A percentile compares a stretch with the other conserved stretches of the same genome.
Conservation (phyloP, 1,140 invertebrate genomes). For the Trichonephila clavipes region DNA sequence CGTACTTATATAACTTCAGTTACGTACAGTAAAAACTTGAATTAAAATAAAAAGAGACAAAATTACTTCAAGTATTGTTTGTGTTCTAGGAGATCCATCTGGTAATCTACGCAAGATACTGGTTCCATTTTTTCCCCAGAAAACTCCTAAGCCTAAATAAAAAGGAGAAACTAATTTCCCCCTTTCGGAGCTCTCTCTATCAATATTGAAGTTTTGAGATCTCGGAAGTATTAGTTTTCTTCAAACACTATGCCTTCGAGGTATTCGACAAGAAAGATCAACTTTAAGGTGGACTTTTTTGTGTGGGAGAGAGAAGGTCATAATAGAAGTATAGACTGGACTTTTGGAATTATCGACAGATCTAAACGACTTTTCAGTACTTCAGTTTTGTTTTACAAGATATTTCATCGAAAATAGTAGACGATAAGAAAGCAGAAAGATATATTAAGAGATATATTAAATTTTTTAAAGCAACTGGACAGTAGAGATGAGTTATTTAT, state of each 20-base stretch:
- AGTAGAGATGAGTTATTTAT: too few relatives aligned
- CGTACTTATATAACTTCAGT: too few relatives aligned
- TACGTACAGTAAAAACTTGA: too few relatives aligned
- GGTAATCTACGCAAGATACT: background rate
- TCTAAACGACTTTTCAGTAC: background rate
- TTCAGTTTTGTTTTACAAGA: background rate
- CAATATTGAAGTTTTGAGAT: slow-evolving; percentile 27
- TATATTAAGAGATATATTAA: too few relatives aligned
- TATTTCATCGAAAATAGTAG: background rate
- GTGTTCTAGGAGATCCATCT: background rate
- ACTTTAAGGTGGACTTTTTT: background rate
- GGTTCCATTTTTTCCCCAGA: background rate
- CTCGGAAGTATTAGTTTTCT: slow-evolving; percentile 26
- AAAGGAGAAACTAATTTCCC: slow-evolving; percentile 9
- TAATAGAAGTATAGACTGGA: background rate
- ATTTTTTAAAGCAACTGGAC: too few relatives aligned
- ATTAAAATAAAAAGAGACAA: background rate
- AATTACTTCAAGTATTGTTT: background rate
- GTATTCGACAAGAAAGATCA: slow-evolving; percentile 15
- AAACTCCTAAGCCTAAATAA: slow-evolving; percentile 19
- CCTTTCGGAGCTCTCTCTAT: background rate
- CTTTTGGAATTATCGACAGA: background rate
- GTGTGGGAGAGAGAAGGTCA: background rate
- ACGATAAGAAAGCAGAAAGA: too few relatives aligned
- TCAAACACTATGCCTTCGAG: background rate